Evolutionary conservation across 2,888 invertebrate genomes (phyloP).

Genomic region (Empis livida): DNA sequence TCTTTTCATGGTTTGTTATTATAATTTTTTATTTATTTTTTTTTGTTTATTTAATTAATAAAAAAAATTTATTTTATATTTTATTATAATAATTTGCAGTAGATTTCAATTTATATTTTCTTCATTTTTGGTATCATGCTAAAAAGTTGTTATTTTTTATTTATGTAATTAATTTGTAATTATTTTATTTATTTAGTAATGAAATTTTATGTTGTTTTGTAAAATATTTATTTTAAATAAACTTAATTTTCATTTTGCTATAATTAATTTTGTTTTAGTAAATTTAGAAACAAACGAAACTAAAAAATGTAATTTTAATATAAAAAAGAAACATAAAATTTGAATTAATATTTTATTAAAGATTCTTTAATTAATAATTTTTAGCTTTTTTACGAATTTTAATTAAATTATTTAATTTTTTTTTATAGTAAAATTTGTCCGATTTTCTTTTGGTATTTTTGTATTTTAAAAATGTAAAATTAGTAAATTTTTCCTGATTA

Average conservation of each 20-base stretch:
- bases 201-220: no score
- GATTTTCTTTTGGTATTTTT: background rate
- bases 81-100: conserved; percentile 20
- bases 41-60: conserved; percentile 12
- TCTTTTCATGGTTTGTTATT: conserved; percentile 12
- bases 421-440: conserved; percentile 1
- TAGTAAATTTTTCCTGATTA: conserved; percentile 2
- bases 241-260: no score
- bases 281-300: no score
- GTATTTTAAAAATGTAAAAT: no score
- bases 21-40: conserved; percentile 7
- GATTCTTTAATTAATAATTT: no score
- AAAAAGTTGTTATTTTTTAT: conserved; percentile 12
- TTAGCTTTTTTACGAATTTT: no score
- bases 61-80: conserved; percentile 13
- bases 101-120: conserved; percentile 24
- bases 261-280: no score
- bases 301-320: no score
- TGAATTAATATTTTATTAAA: conserved; percentile 3
- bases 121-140: conserved; percentile 7
- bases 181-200: conserved; percentile 28
- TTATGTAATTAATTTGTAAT: conserved; percentile 8
- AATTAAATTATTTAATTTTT: background rate
- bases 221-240: conserved; percentile 12
- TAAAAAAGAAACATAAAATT: no score